Evolutionary conservation across 2,888 invertebrate genomes (phyloP).

Genomic region (Oxyteleia sp.): DNA sequence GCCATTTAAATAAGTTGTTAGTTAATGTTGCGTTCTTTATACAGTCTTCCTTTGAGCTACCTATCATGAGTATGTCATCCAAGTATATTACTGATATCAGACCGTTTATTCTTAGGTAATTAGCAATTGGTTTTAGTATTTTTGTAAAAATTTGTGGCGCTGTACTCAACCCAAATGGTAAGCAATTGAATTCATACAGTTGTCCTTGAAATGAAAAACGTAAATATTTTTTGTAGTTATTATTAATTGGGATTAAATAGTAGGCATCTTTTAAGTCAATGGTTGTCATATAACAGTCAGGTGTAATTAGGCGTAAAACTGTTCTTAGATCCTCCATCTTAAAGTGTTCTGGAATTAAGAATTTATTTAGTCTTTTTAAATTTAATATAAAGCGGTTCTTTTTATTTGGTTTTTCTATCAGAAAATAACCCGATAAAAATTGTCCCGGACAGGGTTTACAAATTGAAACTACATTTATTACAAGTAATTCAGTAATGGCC

Average conservation of each 20-base stretch:
- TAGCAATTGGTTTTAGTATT: background rate
- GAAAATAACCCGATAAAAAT: slow-evolving; percentile 9
- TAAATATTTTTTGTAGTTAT: slow-evolving; percentile 13
- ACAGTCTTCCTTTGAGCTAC: background rate
- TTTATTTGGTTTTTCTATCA: slow-evolving; percentile 6
- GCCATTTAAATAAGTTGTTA: background rate
- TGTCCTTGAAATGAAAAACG: slow-evolving; percentile 3
- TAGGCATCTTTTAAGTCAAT: background rate
- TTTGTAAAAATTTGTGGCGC: background rate
- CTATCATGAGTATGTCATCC: background rate
- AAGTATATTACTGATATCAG: background rate
- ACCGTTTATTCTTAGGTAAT: background rate
- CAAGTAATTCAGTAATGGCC: background rate
- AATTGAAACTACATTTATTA: background rate
- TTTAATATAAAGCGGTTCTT: slow-evolving; percentile 7
- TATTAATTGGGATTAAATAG: slow-evolving; percentile 3
- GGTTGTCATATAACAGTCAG: slow-evolving; percentile 1
- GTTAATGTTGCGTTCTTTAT: background rate
- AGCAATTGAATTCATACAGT: slow-evolving; percentile 11
- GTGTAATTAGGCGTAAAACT: background rate
- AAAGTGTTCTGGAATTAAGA: slow-evolving; percentile 9
- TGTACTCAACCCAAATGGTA: background rate
- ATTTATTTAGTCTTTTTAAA: slow-evolving; percentile 8
- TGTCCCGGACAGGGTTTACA: background rate
- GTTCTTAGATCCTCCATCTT: background rate